Conservation (phyloP, 2,797 vertebrate genomes). For the Zenarchopterus dispar region DNA sequence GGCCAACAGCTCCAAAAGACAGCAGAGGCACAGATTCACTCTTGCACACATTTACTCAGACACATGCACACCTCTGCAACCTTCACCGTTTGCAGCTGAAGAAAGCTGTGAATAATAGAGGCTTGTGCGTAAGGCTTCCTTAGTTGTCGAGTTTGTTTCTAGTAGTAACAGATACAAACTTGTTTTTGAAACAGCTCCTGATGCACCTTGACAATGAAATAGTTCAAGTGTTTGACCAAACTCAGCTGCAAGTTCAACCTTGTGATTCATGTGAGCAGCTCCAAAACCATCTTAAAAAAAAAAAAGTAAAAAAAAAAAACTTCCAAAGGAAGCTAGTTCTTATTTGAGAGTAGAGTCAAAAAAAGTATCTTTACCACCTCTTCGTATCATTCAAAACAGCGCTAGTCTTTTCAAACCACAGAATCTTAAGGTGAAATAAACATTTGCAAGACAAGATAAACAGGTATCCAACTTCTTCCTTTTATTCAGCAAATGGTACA, state of each 20-base stretch:
- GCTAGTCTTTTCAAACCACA: neutral
- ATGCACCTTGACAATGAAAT: too few species aligned
- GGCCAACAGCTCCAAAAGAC: slow-evolving; percentile 60
- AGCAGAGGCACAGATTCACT: slow-evolving; percentile 44
- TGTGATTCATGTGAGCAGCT: neutral
- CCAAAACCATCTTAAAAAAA: neutral
- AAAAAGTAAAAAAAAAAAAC: too few species aligned
- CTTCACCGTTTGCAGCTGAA: slow-evolving; percentile 24
- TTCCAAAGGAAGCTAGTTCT: neutral
- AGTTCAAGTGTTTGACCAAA: too few species aligned
- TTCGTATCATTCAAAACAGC: too few species aligned
- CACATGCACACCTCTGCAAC: slow-evolving; percentile 8
- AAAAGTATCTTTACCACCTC: neutral
- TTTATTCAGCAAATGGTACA: neutral
- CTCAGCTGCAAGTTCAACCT: neutral
- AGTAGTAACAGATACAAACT: too few species aligned
- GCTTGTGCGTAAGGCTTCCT: slow-evolving; percentile 26
- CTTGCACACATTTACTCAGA: slow-evolving; percentile 28
- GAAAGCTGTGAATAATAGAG: slow-evolving; percentile 24
- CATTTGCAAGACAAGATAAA: neutral
- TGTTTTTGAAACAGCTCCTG: too few species aligned
- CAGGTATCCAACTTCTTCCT: too few species aligned
- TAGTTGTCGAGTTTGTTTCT: neutral
- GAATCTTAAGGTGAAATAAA: neutral
- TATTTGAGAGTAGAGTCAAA: neutral